Conservation (phyloP, 2,888 invertebrate species). For the Eupithecia dodoneata region DNA sequence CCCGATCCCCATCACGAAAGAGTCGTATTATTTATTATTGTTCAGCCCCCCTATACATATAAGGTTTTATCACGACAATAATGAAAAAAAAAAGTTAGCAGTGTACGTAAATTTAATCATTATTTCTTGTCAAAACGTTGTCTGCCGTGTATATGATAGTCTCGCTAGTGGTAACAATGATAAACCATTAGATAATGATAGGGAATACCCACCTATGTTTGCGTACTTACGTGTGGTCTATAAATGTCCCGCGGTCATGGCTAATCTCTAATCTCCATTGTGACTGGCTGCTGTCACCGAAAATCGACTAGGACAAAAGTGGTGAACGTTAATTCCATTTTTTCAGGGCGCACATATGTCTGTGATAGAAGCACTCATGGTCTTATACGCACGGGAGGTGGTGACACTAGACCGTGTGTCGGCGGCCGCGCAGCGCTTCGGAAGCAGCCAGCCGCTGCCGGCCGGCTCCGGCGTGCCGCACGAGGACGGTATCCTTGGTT, state of each 20-base stretch:
- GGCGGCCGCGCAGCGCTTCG: slow-evolving; percentile 93
- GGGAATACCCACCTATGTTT: too few species aligned
- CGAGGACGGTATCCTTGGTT: slow-evolving; percentile 93
- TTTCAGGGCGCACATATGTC: slow-evolving; percentile 97
- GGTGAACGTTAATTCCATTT: neutral
- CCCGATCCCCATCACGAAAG: neutral
- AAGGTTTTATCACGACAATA: neutral
- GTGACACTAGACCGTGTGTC: slow-evolving; percentile 94
- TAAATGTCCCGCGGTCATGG: too few species aligned
- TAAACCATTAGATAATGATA: too few species aligned
- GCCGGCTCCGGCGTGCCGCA: slow-evolving; percentile 84
- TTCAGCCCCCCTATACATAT: neutral
- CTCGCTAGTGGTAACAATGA: neutral
- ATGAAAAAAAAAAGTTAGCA: neutral
- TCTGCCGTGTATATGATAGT: neutral
- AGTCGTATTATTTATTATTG: too few species aligned
- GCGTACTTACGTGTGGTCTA: too few species aligned
- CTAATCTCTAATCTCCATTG: too few species aligned
- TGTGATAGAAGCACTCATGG: slow-evolving; percentile 97
- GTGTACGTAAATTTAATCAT: neutral
- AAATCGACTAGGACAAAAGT: too few species aligned
- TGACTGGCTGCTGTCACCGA: too few species aligned
- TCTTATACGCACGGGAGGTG: slow-evolving; percentile 96
- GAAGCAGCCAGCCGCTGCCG: slow-evolving; percentile 73
- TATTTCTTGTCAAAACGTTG: too few species aligned